Evolutionary conservation across 2,888 invertebrate genomes (phyloP), one percentile per base, ranked within the genome.

Genomic region (Eupithecia vulgata): DNA sequence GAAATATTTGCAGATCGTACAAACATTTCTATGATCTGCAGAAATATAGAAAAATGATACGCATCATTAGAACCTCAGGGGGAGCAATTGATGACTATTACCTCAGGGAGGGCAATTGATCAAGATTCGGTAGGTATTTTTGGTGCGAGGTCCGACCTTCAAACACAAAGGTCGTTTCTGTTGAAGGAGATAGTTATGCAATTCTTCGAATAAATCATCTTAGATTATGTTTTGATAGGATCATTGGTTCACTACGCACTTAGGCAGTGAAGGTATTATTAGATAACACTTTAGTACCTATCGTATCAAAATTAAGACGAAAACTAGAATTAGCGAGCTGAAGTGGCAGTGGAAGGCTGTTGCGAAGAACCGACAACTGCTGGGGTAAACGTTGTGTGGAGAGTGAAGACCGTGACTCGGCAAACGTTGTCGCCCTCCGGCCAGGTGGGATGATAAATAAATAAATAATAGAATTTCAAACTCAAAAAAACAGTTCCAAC

Each of bases 131-230:
- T 30, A 30, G 30, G 30, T 30, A 57, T 25, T 5, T 57, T 57
- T 25, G 57, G 52, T 21, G 52, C 52, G 52, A 21, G 52, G 0
- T 52, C 12, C 48, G n/a, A 52, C 52, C 57, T 57, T 57, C 57
- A 57, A 25, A 25, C 1, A 25, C 12, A 57, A 12, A 57, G 57
- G 57, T 57, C 57, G 13, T 57, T 25, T 25, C 57, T 25, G 25
- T 57, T 57, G 25, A 25, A 21, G 68, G 78, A 52, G 48, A 76
- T 78, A 59, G 65, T 73, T 77, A 74, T 78, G 70, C 64, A 77
- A 67, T 68, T 69, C 67, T 68, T 70, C 37, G 71, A 69, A 66
- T 74, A 69, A 64, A 73, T 67, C 68, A 72, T 75, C 65, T 62
- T 57, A 69, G 73, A 75, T 70, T 68, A 68, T 73, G 74, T 73